Base-by-base conservation (phyloP, 1,140 invertebrate genomes). In the Diuraphis noxia region DNA sequence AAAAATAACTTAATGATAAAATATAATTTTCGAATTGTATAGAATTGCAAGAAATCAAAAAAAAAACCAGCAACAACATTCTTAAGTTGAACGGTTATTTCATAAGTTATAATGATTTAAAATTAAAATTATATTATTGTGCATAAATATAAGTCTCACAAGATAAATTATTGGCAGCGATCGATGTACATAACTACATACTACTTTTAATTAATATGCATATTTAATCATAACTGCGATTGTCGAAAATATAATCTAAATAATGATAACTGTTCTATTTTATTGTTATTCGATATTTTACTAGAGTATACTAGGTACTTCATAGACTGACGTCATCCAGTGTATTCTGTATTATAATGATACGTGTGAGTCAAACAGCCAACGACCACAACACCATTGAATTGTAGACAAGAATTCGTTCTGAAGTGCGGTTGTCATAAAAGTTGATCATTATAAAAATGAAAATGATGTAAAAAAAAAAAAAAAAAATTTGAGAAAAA, bases 371-470 rank as follows among this genome's bases (percentile, higher is more conserved):
- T 63, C 56, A 63, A n/a, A 63, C 30, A n/a, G 13, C 56, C 34
- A 72, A 72, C 56, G 56, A 72, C 56, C 10, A 72, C 13, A 5
- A 4, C 30, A 72, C 56, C n/a, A 72, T 72, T 72, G n/a, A n/a
- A n/a, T n/a, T 4, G 56, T 72, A 13, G 30, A n/a, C 56, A 72
- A 72, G n/a, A 72, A n/a, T 72, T n/a, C 56, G 56, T n/a, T n/a
- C 19, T 72, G 30, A 72, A 72, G 56, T n/a, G 13, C 13, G 56
- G 30, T 72, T 72, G 56, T 72, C 56, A 72, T 72, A 34, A 72
- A 72, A n/a, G 56, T 72, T n/a, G 30, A n/a, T 72, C 56, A n/a
- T 72, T 72, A 72, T 72, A 72, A 72, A 72, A 72, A 72, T 72
- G 56, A 30, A n/a, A 72, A 72, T 72, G 30, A 72, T 72, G 30